Base-by-base conservation (phyloP, 53 echinoderm and acorn worm genomes). In the Astropecten irregularis region DNA sequence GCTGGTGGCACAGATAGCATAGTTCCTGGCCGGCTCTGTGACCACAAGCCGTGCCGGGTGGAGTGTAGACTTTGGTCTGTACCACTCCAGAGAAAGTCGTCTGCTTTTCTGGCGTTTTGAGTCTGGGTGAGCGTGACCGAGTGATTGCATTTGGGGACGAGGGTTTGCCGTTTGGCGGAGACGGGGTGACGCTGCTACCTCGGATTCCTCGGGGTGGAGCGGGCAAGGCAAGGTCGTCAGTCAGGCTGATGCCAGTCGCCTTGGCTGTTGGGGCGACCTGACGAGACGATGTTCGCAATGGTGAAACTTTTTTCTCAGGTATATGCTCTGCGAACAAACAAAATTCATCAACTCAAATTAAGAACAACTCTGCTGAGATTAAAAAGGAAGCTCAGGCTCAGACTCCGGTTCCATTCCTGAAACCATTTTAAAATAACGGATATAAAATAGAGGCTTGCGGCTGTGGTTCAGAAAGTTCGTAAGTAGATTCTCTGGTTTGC, bases 1-100 rank as follows among this genome's bases (percentile, higher is more conserved):
- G 91, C 81, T 96, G 97, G 61, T 96, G 97, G 76, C 97, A 96
- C 27, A 96, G 77, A 50, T 96, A 96, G 66, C 97, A 96, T 44
- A 96, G 88, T 40, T 96, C 97, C 67, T 96, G 97, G 0, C 97
- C 97, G 2, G 94, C 94, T 26, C 87, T 85, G 67, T 96, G 96
- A 20, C 91, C 73, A 51, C 92, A 94, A 0, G 89, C 31, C 28
- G 84, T 67, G 16, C 36, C 70, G 3, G 83, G 79, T 2, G 77
- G 81, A 2, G 69, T 87, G 23, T 67, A 68, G 31, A 55, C 58
- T 61, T 28, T 85, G 33, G 26, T 54, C 50, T 79, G 60, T 1
- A 53, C 59, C n/a, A 27, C 57, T 20, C 53, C 51, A 16, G 83
- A 18, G 30, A 86, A 73, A 18, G 77, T 59, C 19, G 82, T 68